Percentiles rank a stretch among this genome's conserved stretches.
Evolutionary conservation across 2,888 invertebrate species (phyloP).

Genomic region (Patella pellucida): DNA sequence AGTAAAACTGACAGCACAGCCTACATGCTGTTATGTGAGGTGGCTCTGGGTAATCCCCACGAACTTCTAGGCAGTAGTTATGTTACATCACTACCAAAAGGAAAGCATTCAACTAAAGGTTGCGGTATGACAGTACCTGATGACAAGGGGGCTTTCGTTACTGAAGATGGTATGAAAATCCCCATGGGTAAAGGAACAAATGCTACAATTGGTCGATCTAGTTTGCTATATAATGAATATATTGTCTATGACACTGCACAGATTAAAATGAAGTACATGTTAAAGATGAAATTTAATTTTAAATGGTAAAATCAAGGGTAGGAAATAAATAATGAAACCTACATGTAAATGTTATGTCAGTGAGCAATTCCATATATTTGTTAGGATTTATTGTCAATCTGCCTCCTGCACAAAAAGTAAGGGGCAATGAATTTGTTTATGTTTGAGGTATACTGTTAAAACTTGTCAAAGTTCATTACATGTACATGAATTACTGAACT

Average conservation of each 20-base stretch:
- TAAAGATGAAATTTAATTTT: conserved; percentile 89
- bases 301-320: conserved; percentile 70
- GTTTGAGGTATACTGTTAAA: too few species aligned
- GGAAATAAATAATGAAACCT: too few species aligned
- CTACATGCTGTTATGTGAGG: conserved; percentile 91
- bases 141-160: conserved; percentile 75
- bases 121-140: conserved; percentile 88
- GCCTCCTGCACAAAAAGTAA: too few species aligned
- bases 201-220: conserved; percentile 62
- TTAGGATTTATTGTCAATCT: too few species aligned
- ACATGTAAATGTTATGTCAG: too few species aligned
- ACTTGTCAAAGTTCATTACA: too few species aligned
- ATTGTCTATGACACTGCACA: conserved; percentile 96
- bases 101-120: conserved; percentile 87
- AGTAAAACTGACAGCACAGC: conserved; percentile 81
- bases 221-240: conserved; percentile 92
- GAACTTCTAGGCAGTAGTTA: conserved; percentile 82
- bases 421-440: too few species aligned
- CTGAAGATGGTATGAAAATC: conserved; percentile 76
- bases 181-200: conserved; percentile 68
- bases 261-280: conserved; percentile 89
- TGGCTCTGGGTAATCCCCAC: conserved; percentile 90
- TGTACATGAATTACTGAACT: too few species aligned
- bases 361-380: too few species aligned
- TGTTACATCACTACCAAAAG: conserved; percentile 83